phyloP scores from a whole-genome alignment of 2,113 vertebrate genomes.

The Hippocampus comes region DNA sequence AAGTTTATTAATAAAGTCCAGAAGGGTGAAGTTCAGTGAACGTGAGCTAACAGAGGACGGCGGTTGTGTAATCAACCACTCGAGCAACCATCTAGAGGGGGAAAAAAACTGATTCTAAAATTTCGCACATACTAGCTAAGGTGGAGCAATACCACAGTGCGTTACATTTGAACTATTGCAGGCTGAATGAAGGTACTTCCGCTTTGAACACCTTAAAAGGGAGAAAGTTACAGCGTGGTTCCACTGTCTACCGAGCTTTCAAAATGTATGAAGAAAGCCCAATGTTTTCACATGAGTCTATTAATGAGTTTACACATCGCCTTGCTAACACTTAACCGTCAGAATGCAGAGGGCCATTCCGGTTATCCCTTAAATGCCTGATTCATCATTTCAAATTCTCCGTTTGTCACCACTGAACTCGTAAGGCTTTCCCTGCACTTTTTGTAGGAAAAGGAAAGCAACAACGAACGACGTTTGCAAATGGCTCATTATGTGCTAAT shows the following conservation, averaged over 20 bases:
- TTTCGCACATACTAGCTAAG: conserved; percentile 7
- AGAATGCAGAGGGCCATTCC: conserved; percentile 2
- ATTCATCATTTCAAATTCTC: conserved; percentile 1
- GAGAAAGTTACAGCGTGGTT: neutral
- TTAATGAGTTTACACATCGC: neutral
- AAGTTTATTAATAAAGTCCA: conserved; percentile 1
- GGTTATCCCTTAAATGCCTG: neutral
- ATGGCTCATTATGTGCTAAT: neutral
- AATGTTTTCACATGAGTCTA: neutral
- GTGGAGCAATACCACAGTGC: conserved; percentile 23
- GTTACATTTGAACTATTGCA: conserved; percentile 14
- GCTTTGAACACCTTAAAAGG: neutral
- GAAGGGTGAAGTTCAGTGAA: conserved; percentile 11
- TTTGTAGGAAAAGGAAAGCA: neutral
- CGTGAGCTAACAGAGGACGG: neutral
- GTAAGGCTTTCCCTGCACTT: neutral
- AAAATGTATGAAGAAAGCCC: neutral
- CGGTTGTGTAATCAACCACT: conserved; percentile 29
- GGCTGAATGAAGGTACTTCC: conserved; percentile 11
- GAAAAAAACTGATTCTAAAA: conserved; percentile 41
- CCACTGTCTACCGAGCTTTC: neutral
- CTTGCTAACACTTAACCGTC: neutral
- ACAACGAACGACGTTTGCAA: neutral
- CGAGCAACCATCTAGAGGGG: conserved; percentile 15
- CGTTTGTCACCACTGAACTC: neutral